These are phyloP conservation scores for Mythimna impura DNA, from an alignment of 2,888 invertebrate genomes.

Conservation along the genomic window DNA sequence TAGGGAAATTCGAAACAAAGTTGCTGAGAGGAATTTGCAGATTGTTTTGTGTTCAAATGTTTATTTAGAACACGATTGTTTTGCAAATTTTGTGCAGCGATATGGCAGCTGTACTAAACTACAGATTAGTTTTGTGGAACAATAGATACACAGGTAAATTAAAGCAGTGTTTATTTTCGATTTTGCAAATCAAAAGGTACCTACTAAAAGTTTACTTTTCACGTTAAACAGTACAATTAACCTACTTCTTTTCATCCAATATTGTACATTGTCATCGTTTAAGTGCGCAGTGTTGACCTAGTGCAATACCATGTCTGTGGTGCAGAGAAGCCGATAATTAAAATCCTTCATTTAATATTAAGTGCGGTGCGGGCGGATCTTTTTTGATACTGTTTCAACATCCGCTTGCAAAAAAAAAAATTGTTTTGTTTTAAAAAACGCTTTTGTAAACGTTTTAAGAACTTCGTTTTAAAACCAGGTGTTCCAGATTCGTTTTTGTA, in stretches of 20 bases:
- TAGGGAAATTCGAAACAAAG: slow-evolving; percentile 22
- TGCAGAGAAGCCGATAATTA: slow-evolving; percentile 19
- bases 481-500: not conserved
- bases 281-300: not conserved
- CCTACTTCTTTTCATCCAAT: not conserved
- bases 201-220: too few relatives aligned
- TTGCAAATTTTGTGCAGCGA: not conserved
- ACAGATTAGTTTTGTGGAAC: not conserved
- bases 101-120: not conserved
- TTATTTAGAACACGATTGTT: not conserved
- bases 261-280: not conserved
- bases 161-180: not conserved
- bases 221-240: not conserved
- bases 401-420: slow-evolving; percentile 4
- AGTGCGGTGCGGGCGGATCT: slow-evolving; percentile 2
- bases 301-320: not conserved
- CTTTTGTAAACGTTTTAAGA: not conserved
- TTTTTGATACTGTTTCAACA: slow-evolving; percentile 22
- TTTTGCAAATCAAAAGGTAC: not conserved
- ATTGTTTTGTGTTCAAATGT: slow-evolving; percentile 21
- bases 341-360: slow-evolving; percentile 29
- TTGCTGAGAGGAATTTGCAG: not conserved
- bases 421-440: not conserved
- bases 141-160: too few relatives aligned
- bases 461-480: not conserved